Percentiles rank a stretch among this genome's conserved stretches.
These are phyloP conservation scores for Epinephelus cyanopodus DNA, from an alignment of 2,113 vertebrate species.

Conservation along the genomic window DNA sequence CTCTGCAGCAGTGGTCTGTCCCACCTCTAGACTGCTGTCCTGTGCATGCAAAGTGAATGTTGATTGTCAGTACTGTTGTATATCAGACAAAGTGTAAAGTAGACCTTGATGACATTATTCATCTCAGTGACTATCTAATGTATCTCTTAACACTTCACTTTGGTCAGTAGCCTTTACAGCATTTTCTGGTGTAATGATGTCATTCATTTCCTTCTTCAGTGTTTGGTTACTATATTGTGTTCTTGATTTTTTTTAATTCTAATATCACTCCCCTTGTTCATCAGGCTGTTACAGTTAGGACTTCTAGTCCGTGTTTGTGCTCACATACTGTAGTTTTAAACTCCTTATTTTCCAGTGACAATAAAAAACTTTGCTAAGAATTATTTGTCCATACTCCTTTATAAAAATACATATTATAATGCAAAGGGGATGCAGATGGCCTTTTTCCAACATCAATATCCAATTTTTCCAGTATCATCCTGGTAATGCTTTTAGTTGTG, in stretches of 20 bases:
- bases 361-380: constrained; percentile 24
- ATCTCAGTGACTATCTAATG: background rate
- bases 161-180: background rate
- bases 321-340: background rate
- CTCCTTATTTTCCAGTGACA: constrained; percentile 21
- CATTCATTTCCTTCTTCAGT: background rate
- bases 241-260: background rate
- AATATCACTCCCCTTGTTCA: background rate
- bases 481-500: background rate
- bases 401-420: background rate
- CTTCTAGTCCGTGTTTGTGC: background rate
- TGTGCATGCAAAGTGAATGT: background rate
- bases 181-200: background rate
- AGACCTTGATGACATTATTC: background rate
- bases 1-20: background rate
- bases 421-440: background rate
- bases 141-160: background rate
- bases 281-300: background rate
- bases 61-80: background rate
- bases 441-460: background rate
- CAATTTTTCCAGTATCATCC: background rate
- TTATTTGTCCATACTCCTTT: background rate
- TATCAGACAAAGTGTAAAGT: background rate
- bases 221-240: background rate
- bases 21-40: background rate